phyloP scores from a whole-genome alignment of 2,797 vertebrate genomes.

The Lindbergichthys nudifrons region DNA sequence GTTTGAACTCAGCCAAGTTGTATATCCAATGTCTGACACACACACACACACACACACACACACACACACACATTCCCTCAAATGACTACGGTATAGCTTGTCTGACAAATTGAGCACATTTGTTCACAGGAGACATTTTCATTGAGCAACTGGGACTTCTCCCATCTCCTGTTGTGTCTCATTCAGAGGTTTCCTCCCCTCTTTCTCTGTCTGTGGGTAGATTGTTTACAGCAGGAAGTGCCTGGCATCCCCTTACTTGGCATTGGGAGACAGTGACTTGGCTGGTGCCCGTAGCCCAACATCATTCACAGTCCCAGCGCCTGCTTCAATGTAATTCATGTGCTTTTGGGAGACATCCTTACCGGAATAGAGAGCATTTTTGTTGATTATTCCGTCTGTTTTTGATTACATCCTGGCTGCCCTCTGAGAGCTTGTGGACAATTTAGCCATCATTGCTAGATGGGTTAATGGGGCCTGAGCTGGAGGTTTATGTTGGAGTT shows the following conservation, averaged over 20 bases:
- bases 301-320: conserved; percentile 79
- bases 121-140: conserved; percentile 76
- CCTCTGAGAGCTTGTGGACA: conserved; percentile 59
- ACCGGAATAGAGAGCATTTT: conserved; percentile 79
- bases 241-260: conserved; percentile 81
- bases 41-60: conserved; percentile 31
- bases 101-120: conserved; percentile 81
- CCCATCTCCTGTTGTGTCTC: conserved; percentile 75
- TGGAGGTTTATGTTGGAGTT: conserved; percentile 60
- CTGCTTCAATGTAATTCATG: conserved; percentile 80
- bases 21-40: conserved; percentile 69
- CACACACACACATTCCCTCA: conserved; percentile 50
- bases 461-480: conserved; percentile 68
- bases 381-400: conserved; percentile 83
- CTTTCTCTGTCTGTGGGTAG: conserved; percentile 74
- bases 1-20: conserved; percentile 68
- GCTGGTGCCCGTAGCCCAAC: conserved; percentile 76
- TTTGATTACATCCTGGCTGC: conserved; percentile 80
- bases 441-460: conserved; percentile 74
- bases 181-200: conserved; percentile 77
- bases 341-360: conserved; percentile 81
- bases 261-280: conserved; percentile 78
- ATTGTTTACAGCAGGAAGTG: conserved; percentile 80
- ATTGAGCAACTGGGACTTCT: conserved; percentile 78
- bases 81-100: conserved; percentile 72